Base-by-base conservation (phyloP, 2,113 vertebrate genomes). In the Antidorcas marsupialis region DNA sequence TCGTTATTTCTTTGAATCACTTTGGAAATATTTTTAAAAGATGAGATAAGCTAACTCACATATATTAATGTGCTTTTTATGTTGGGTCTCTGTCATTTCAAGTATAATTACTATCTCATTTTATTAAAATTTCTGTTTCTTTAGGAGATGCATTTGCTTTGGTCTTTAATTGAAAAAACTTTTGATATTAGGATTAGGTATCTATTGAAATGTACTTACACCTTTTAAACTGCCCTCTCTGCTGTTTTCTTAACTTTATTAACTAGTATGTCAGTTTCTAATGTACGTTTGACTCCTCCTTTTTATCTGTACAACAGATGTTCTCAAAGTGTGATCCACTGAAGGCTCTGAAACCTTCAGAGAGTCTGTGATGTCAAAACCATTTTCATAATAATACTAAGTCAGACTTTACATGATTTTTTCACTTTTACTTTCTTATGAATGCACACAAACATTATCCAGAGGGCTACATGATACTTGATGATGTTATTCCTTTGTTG, bases 111-210 rank as follows among this genome's bases (percentile, higher is more conserved):
- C 30, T 78, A 7, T 64, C 30, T 19, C 27, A 59, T 39, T 89
- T 95, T 84, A 60, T 52, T 62, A 14, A 52, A 55, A 78, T 86
- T 95, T 91, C n/a, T 92, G 28, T 86, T 95, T 86, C 55, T 95
- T 2, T 30, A 86, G 6, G 10, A 78, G 47, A 78, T 16, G 30
- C n/a, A 9, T 79, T 91, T 95, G 81, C 28, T 95, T 91, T 78
- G 67, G 47, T 64, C 36, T 91, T 91, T 36, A 86, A 79, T 47
- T 55, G 45, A 62, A 62, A 92, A 60, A 60, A 71, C 52, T 95
- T 8, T 45, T 62, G 55, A 11, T n/a, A 62, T 62, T 86, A 78
- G 67, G 15, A 47, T 55, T 62, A 81, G 74, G 30, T 36, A 55
- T 81, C 55, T 67, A 50, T 36, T 76, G 64, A 62, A 85, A 76